Conservation (phyloP, 2,797 vertebrate species). For the Channa striata region DNA sequence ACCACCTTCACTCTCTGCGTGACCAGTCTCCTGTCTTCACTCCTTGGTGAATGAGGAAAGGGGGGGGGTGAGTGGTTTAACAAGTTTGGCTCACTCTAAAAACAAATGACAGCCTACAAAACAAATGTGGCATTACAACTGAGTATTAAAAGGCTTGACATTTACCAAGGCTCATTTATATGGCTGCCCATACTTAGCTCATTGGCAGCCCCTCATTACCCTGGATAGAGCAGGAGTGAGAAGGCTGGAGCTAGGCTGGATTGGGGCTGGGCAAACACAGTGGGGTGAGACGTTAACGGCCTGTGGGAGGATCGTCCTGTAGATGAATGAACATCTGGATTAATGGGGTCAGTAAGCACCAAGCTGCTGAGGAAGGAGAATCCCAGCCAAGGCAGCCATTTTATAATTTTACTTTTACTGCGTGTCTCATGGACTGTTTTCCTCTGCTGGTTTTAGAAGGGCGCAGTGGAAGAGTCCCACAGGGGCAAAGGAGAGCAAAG, state of each 20-base stretch:
- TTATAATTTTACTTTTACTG: conserved; percentile 75
- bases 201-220: conserved; percentile 64
- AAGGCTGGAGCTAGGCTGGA: conserved; percentile 23
- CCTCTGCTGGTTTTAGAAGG: conserved; percentile 70
- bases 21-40: conserved; percentile 46
- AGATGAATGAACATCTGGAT: conserved; percentile 84
- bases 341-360: conserved; percentile 79
- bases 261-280: conserved; percentile 53
- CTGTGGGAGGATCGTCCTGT: conserved; percentile 71
- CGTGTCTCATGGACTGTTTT: conserved; percentile 65
- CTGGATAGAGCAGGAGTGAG: conserved; percentile 48
- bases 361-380: conserved; percentile 79
- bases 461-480: conserved; percentile 45
- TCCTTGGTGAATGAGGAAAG: conserved; percentile 24
- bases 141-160: conserved; percentile 79
- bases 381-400: conserved; percentile 76
- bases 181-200: conserved; percentile 63
- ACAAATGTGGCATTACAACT: conserved; percentile 75
- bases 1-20: conserved; percentile 45
- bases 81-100: conserved; percentile 64
- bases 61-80: conserved; percentile 31
- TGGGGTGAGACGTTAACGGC: conserved; percentile 63
- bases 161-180: conserved; percentile 80
- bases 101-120: conserved; percentile 75
- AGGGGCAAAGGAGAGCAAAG: conserved; percentile 45